Evolutionary conservation across 2,113 vertebrate genomes (phyloP).

Genomic region (Erythrolamprus reginae): DNA sequence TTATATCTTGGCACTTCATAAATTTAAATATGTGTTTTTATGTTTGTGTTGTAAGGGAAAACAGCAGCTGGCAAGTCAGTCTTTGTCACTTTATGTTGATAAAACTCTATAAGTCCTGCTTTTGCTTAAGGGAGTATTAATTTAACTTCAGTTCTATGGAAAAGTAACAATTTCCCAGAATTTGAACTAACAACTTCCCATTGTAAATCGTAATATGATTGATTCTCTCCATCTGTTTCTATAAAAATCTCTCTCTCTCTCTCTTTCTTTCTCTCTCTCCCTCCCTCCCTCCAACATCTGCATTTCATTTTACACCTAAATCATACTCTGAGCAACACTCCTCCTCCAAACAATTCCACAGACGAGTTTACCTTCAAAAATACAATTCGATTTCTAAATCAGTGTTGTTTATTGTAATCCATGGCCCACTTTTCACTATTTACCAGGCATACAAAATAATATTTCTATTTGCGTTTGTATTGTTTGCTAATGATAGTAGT

Average conservation of each 20-base stretch:
- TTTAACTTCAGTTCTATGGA: constrained; percentile 40
- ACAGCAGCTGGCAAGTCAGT: background rate
- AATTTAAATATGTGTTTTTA: background rate
- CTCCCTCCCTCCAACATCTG: constrained; percentile 23
- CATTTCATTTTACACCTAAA: constrained; percentile 48
- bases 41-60: background rate
- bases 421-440: constrained; percentile 18
- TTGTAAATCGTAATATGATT: constrained; percentile 61
- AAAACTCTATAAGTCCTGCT: constrained; percentile 45
- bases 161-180: constrained; percentile 47
- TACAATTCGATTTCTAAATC: constrained; percentile 44
- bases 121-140: constrained; percentile 47
- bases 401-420: constrained; percentile 36
- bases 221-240: constrained; percentile 53
- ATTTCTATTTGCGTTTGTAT: constrained; percentile 36
- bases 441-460: constrained; percentile 28
- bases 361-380: constrained; percentile 42
- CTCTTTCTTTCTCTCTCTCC: constrained; percentile 2
- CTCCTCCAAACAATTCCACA: constrained; percentile 24
- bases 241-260: background rate
- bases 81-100: background rate
- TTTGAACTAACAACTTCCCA: constrained; percentile 61
- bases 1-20: background rate
- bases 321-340: constrained; percentile 38
- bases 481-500: background rate